Evolutionary conservation across 1,140 invertebrate species (phyloP), one percentile per base, ranked within the genome.

Genomic region (Drosophila erecta): DNA sequence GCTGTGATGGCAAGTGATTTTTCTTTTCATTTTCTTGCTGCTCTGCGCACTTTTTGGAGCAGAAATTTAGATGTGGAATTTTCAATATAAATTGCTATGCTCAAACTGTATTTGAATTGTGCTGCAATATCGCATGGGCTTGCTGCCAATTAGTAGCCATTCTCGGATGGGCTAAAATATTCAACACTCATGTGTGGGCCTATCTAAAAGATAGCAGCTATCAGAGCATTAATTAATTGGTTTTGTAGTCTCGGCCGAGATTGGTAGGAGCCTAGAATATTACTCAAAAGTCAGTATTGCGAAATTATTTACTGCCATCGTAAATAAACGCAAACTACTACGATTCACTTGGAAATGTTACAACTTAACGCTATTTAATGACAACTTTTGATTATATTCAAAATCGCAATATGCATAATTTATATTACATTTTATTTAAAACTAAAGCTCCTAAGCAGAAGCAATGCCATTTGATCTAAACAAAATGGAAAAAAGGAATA

Each of bases 41-140:
- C 59, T 65, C 60, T 87, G 66, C 43, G 71, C 58, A 76, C 74
- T 89, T 83, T 86, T 61, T 79, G 71, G 83, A 83, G 83, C 83
- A 89, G 55, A 86, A 87, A 83, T 69, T 79, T 79, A 69, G 60
- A 59, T 76, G 56, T 53, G 71, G 67, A 58, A 87, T 76, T 83
- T 70, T 76, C 70, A 76, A 87, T 86, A 83, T 76, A 76, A 86
- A 87, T 87, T 85, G 69, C 80, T 40, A 4, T 8, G 37, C 43
- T 43, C n/a, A 20, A 81, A 72, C 64, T 60, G 24, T 71, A 47
- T 47, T 61, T 62, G 43, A 51, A 53, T 71, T 64, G 49, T 24
- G 41, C 38, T 55, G 27, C 37, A 51, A 47, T 27, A 44, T 35
- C 8, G 15, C 37, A 46, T 38, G 30, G 58, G 65, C 66, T 44